Evolutionary conservation across 2,888 invertebrate species (phyloP).

Genomic region (Sthenelais limicola): DNA sequence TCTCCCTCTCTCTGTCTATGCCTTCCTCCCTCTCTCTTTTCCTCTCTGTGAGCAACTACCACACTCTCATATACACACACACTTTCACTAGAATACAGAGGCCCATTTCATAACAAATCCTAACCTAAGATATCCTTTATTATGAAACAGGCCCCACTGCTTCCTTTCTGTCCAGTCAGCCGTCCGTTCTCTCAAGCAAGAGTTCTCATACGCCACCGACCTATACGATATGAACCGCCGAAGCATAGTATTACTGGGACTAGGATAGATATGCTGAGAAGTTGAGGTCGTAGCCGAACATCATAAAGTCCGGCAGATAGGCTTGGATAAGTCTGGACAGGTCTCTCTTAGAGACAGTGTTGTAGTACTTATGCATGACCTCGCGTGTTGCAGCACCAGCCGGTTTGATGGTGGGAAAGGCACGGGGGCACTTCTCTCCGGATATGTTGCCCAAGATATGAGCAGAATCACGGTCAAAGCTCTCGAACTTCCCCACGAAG

Average conservation of each 20-base stretch:
- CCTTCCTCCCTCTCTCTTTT: no score
- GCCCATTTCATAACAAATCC: neutral
- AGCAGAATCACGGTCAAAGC: constrained; percentile 84
- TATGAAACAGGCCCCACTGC: no score
- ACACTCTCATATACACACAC: no score
- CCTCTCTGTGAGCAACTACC: no score
- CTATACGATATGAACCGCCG: no score
- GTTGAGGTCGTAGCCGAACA: constrained; percentile 80
- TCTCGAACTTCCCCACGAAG: constrained; percentile 76
- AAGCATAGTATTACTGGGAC: constrained; percentile 19
- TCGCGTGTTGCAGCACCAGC: constrained; percentile 21
- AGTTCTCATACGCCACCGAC: no score
- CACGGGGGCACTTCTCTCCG: constrained; percentile 18
- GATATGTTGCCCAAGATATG: constrained; percentile 72
- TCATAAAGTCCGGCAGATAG: constrained; percentile 84
- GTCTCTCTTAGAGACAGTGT: constrained; percentile 78
- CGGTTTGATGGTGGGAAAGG: constrained; percentile 29
- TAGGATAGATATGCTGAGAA: constrained; percentile 37
- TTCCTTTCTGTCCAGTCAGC: no score
- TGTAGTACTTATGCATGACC: constrained; percentile 73
- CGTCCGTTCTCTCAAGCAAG: no score
- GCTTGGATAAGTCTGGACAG: constrained; percentile 67
- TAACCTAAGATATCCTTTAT: no score
- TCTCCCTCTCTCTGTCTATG: no score
- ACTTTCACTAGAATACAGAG: neutral